A percentile compares a stretch with the other conserved stretches of the same genome.
Evolutionary conservation across 2,113 vertebrate species (phyloP).

Genomic region (Psittacus erithacus): DNA sequence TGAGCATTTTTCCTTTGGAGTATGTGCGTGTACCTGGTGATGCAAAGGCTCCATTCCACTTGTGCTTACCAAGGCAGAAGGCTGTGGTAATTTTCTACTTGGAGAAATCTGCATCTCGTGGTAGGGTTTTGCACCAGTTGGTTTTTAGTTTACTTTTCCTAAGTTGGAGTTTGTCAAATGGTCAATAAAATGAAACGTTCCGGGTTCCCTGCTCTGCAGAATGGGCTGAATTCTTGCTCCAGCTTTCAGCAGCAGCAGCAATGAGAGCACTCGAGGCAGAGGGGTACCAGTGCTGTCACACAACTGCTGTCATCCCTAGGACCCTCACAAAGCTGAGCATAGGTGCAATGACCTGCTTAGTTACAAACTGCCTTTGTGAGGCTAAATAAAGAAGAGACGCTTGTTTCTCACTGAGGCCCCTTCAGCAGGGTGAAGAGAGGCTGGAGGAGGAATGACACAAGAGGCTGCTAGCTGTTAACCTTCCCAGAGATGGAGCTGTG

Average conservation of each 20-base stretch:
- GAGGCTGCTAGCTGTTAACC: not conserved
- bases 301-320: not conserved
- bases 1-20: not conserved
- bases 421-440: not conserved
- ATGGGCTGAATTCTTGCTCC: not conserved
- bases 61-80: not conserved
- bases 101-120: not conserved
- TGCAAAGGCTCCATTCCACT: not conserved
- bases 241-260: not conserved
- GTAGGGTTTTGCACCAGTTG: not conserved
- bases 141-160: not conserved
- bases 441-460: not conserved
- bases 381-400: not conserved
- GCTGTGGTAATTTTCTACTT: not conserved
- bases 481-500: accelerated
- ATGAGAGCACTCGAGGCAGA: accelerated
- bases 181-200: slow-evolving; percentile 21
- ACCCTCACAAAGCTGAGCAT: not conserved
- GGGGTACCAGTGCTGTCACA: not conserved
- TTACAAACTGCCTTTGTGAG: not conserved
- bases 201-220: not conserved
- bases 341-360: not conserved
- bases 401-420: not conserved
- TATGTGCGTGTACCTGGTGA: not conserved
- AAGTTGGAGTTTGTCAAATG: not conserved